These are phyloP conservation scores for Ashinkailepas kermadecensis DNA, from an alignment of 2,888 invertebrate genomes.

Conservation along the genomic window DNA sequence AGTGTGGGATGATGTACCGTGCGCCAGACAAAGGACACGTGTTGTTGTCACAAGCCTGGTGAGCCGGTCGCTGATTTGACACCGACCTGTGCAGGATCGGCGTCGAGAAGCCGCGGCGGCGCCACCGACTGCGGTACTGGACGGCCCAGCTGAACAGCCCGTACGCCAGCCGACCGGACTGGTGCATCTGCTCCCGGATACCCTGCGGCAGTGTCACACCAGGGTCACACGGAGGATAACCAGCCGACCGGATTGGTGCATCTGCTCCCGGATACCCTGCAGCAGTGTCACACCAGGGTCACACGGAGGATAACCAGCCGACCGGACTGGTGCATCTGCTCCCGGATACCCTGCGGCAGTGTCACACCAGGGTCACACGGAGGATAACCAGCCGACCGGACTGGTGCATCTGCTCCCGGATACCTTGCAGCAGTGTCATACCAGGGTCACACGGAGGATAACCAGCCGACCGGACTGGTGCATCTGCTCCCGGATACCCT, in stretches of 20 bases:
- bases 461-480: too few species aligned
- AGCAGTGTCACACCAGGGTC: too few species aligned
- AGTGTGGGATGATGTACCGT: too few species aligned
- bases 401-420: too few species aligned
- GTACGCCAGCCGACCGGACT: neutral
- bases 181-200: constrained; percentile 1
- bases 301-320: neutral
- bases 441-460: too few species aligned
- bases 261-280: constrained; percentile 14
- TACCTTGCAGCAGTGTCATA: too few species aligned
- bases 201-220: neutral
- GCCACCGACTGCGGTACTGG: neutral
- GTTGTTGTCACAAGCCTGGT: too few species aligned
- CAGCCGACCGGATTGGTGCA: neutral
- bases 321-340: neutral
- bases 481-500: too few species aligned
- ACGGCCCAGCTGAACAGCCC: neutral
- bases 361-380: too few species aligned
- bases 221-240: neutral
- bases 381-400: neutral
- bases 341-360: constrained; percentile 2
- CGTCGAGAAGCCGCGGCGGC: constrained; percentile 5
- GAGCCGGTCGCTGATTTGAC: too few species aligned
- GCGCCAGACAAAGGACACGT: too few species aligned
- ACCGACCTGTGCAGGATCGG: constrained; percentile 17